phyloP scores from a whole-genome alignment of 2,113 vertebrate genomes.

The Condylura cristata region DNA sequence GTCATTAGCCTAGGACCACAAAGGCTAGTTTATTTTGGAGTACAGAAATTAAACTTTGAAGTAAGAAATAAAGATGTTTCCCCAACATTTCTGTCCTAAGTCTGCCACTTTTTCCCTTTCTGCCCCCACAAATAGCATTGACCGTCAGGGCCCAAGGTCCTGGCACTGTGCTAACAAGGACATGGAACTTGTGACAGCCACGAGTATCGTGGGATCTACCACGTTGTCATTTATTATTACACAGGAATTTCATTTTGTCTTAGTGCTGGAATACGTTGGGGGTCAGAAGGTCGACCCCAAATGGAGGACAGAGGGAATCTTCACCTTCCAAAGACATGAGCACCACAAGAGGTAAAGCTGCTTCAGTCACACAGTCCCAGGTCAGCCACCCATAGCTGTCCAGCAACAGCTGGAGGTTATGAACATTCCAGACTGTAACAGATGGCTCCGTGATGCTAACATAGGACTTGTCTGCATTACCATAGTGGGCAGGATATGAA shows the following conservation, averaged over 20 bases:
- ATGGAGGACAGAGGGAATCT: background rate
- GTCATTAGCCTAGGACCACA: background rate
- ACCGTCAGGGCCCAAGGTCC: background rate
- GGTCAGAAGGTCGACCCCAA: background rate
- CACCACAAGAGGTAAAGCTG: background rate
- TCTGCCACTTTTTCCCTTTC: background rate
- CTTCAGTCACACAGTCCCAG: background rate
- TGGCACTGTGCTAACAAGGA: background rate
- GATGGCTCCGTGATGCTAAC: accelerated
- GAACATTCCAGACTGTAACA: accelerated
- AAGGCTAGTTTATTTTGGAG: background rate
- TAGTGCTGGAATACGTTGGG: background rate
- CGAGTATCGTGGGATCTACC: background rate
- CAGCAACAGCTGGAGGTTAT: background rate
- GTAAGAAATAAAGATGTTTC: background rate
- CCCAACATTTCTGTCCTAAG: background rate
- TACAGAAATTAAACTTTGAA: background rate
- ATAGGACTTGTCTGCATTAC: background rate
- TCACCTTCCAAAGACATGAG: too few species aligned
- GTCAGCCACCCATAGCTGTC: background rate
- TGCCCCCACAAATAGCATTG: background rate
- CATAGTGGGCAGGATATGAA: background rate
- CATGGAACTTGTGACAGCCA: background rate
- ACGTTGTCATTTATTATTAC: background rate
- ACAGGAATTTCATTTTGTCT: background rate